Base-by-base conservation (phyloP, 2,797 vertebrate genomes). In the Scomberomorus guttatus region DNA sequence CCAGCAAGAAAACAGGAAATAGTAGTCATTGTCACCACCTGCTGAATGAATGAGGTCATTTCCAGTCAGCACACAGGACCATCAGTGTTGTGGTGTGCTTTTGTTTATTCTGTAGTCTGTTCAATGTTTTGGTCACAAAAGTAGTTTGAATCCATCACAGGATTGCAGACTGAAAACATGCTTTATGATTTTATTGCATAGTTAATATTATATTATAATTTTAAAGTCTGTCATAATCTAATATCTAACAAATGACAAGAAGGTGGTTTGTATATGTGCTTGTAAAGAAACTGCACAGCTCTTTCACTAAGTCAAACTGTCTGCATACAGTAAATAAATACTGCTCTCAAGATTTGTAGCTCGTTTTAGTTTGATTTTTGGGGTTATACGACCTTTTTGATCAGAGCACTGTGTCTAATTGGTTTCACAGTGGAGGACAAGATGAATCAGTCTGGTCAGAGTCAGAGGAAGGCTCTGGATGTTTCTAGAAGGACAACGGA, bases 401-500 rank as follows among this genome's bases (percentile, higher is more conserved):
- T 55, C 8, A 51, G 52, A 72, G 42, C 29, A 61, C 2, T 7
- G 7, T 1, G 14, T 44, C 22, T 64, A 1, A 11, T 68, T 24
- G 7, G n/a, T 57, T 75, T 34, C 20, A 32, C 44, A 62, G 50
- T 44, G 20, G n/a, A 6, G 20, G 25, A 39, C 14, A 6, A 22
- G 5, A 14, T 67, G 17, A 67, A 34, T 57, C 7, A 18, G 44
- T 51, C 22, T 1, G 0, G 10, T 39, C 29, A 44, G 18, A 29
- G 27, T 64, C 17, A 10, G 48, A 61, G 72, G 46, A 75, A 39
- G 34, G 0, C 24, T 9, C 1, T 54, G 42, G 76, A 84, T 79
- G 71, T 75, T 82, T 89, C 22, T 56, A 52, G 82, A 84, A 88
- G 58, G 65, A 66, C 65, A 63, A 42, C 18, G 37, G 63, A 74